Conservation (phyloP, 2,113 vertebrate species). For the Grantiella picta region DNA sequence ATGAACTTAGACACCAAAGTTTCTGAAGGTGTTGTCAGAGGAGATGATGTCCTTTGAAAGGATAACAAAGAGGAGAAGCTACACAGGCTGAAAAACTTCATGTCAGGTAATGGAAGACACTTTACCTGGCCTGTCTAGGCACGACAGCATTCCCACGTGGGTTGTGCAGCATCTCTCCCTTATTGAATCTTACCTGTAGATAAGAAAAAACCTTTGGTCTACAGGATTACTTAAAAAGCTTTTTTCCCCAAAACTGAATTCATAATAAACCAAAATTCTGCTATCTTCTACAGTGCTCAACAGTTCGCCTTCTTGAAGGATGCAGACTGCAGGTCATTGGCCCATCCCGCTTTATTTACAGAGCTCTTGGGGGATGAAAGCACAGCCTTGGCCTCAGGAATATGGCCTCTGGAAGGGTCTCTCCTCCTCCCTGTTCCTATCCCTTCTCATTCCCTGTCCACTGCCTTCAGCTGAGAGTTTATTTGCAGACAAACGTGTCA, state of each 20-base stretch:
- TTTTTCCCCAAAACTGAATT: background rate
- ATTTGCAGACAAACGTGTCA: background rate
- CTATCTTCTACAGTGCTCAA: background rate
- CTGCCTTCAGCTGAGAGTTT: background rate
- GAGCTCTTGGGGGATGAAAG: background rate
- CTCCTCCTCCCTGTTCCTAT: background rate
- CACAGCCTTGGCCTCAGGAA: background rate
- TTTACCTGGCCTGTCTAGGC: background rate
- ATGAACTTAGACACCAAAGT: background rate
- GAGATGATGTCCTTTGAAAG: background rate
- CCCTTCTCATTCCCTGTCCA: background rate
- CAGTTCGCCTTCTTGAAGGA: background rate
- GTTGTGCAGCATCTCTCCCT: background rate
- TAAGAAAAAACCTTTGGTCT: background rate
- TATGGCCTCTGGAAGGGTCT: background rate
- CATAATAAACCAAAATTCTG: background rate
- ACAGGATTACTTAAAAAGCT: background rate
- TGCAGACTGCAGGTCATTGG: background rate
- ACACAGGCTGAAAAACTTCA: background rate
- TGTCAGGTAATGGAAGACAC: background rate
- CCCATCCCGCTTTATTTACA: background rate
- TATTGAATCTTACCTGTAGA: background rate
- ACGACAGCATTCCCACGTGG: background rate
- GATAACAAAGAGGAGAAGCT: background rate
- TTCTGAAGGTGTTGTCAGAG: background rate